These are phyloP conservation scores for Labia minor DNA, from an alignment of 2,888 invertebrate species.

Conservation along the genomic window DNA sequence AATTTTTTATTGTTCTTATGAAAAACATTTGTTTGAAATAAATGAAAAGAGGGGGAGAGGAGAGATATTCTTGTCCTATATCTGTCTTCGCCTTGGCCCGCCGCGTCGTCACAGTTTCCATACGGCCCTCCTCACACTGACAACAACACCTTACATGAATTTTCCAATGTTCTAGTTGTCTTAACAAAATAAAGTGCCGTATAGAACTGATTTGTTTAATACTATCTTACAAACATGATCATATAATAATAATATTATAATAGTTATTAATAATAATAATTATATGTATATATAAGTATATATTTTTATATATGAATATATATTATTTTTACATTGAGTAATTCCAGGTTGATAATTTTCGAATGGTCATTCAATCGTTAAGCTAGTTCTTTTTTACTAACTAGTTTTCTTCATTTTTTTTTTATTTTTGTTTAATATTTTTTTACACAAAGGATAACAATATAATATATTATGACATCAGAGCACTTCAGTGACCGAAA, in stretches of 20 bases:
- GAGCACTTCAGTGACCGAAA: conserved; percentile 13
- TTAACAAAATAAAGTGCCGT: not conserved
- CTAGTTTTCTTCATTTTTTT: too few relatives aligned
- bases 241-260: not conserved
- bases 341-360: conserved; percentile 3
- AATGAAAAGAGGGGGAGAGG: not conserved
- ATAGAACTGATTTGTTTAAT: not conserved
- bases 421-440: not conserved
- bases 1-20: not conserved
- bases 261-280: not conserved
- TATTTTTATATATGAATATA: not conserved
- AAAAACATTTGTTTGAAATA: not conserved
- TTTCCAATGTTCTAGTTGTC: not conserved
- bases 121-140: not conserved
- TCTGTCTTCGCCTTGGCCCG: not conserved
- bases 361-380: conserved; percentile 1
- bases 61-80: not conserved
- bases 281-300: not conserved
- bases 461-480: not conserved
- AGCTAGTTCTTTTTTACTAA: not conserved
- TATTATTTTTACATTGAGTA: not conserved
- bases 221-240: conserved; percentile 13
- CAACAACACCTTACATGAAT: not conserved
- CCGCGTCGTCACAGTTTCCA: not conserved
- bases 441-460: not conserved